Conservation (phyloP, 2,113 vertebrate genomes). For the Numida meleagris region DNA sequence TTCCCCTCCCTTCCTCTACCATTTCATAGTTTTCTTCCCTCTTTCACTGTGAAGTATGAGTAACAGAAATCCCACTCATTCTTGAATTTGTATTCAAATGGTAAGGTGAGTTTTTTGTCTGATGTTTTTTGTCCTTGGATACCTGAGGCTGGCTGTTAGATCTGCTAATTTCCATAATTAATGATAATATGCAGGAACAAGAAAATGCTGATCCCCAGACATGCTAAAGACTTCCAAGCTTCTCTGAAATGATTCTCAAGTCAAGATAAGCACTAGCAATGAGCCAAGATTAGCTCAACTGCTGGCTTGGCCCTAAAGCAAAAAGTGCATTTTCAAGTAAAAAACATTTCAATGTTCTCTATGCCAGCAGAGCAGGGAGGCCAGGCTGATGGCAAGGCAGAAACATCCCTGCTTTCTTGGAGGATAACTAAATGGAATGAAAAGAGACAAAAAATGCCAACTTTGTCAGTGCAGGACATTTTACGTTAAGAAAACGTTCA, state of each 20-base stretch:
- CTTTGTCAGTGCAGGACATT: neutral
- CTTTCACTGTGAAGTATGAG: neutral
- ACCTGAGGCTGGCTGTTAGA: neutral
- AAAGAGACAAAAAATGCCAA: neutral
- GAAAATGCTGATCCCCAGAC: constrained; percentile 31
- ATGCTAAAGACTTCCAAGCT: constrained; percentile 47
- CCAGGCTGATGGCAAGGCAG: neutral
- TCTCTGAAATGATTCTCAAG: constrained; percentile 66
- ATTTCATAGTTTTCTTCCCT: neutral
- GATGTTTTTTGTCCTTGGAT: neutral
- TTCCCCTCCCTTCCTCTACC: neutral
- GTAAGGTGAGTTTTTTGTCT: neutral
- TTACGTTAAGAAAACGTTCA: neutral
- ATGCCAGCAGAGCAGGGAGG: neutral
- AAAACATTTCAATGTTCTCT: constrained; percentile 30
- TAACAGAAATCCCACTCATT: neutral
- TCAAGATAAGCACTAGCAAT: constrained; percentile 67
- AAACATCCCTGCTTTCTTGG: neutral
- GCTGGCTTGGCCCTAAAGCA: constrained; percentile 28
- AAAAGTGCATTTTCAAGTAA: neutral
- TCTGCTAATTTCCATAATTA: neutral
- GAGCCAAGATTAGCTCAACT: constrained; percentile 60
- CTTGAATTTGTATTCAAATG: neutral
- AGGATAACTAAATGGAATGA: neutral
- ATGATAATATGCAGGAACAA: neutral